Evolutionary conservation across 2,888 invertebrate genomes (phyloP), one percentile per base, ranked within the genome.

Genomic region (Chrysomela aeneicollis): DNA sequence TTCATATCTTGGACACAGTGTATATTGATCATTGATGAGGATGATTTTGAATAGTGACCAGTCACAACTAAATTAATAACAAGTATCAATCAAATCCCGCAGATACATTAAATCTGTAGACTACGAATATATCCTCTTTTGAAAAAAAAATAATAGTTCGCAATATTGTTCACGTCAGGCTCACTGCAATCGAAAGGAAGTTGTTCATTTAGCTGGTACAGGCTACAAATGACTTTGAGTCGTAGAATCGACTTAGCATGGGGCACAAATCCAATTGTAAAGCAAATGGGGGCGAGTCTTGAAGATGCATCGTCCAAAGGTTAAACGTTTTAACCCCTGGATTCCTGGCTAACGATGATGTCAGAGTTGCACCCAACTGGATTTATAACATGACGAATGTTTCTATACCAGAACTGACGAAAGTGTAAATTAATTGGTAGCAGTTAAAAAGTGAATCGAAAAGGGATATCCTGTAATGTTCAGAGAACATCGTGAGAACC

Each of bases 281-380:
- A 52, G 50, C 51, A 61, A 63, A 65, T 67, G 63, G 63, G 42
- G 64, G 67, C 63, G 61, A 67, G 65, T 63, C 50, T 58, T 60
- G 64, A 68, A 67, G 62, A 74, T 76, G 73, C 73, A 78, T 77
- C 75, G 75, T 76, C 67, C 50, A 64, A 63, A 76, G 79, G 78
- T 77, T 75, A 77, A 78, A 76, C 74, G 75, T 76, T 77, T 79
- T 79, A 77, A 79, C 79, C 79, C 69, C 69, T 60, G 70, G 73
- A 78, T 77, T 77, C 77, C 72, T 72, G 67, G 73, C 75, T 77
- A 79, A 78, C 77, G 75, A 79, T 77, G 77, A 77, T 77, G 74
- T 77, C 76, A 75, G 75, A 73, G 74, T 75, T 26, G 26, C 26
- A 26, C 26, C 8, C 9, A 35, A 10, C 10, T 10, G 12, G 35